These are phyloP conservation scores for Abrostola triplasia DNA, from an alignment of 2,888 invertebrate genomes.

Conservation along the genomic window DNA sequence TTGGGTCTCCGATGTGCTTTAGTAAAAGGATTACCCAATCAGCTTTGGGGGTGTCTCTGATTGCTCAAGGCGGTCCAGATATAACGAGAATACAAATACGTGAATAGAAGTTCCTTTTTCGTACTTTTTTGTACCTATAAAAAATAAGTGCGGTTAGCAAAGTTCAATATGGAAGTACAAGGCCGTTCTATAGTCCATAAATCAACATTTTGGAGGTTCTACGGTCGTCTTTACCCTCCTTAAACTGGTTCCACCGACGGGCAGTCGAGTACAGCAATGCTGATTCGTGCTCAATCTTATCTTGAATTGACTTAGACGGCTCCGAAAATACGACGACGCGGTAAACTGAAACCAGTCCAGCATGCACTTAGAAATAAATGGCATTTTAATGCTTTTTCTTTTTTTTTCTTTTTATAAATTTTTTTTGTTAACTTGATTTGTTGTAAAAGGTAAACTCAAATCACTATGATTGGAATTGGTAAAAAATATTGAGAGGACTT, in stretches of 20 bases:
- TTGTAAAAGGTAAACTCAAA: too few relatives aligned
- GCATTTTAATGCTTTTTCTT: background rate
- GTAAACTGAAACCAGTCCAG: background rate
- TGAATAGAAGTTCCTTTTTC: background rate
- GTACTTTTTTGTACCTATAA: background rate
- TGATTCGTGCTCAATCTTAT: slow-evolving; percentile 2
- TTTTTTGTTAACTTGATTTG: too few relatives aligned
- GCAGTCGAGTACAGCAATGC: slow-evolving; percentile 3
- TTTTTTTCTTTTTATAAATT: too few relatives aligned
- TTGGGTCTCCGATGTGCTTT: background rate
- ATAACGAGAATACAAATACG: background rate
- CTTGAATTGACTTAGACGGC: background rate
- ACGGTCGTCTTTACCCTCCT: background rate
- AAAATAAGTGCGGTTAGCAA: background rate
- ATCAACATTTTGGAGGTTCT: background rate
- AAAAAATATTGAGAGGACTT: too few relatives aligned
- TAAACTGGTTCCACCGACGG: background rate
- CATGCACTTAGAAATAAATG: background rate
- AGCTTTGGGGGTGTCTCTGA: background rate
- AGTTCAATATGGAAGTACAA: background rate
- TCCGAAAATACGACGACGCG: background rate
- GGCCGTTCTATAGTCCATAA: background rate
- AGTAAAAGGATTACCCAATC: slow-evolving; percentile 3
- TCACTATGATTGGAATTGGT: too few relatives aligned
- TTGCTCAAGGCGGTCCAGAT: slow-evolving; percentile 1